phyloP scores from a whole-genome alignment of 1,140 invertebrate species.

The Homalodisca vitripennis region DNA sequence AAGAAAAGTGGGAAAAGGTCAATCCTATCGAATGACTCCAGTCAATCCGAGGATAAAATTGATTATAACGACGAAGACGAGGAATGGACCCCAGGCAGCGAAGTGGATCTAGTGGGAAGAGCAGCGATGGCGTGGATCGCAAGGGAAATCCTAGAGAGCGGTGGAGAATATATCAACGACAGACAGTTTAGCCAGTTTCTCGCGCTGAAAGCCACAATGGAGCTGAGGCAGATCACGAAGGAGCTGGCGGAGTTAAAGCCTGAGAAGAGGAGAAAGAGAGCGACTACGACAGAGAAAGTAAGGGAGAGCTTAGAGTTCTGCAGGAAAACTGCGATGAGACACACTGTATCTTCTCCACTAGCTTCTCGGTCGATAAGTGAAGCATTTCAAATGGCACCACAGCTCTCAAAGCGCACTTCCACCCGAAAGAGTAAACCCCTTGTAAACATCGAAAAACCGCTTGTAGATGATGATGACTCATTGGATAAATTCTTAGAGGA shows the following conservation, averaged over 20 bases:
- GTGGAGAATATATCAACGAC: neutral
- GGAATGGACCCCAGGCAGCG: neutral
- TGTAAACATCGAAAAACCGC: too few species aligned
- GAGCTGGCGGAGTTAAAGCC: constrained; percentile 1
- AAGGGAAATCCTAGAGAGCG: constrained; percentile 5
- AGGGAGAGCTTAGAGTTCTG: constrained; percentile 2
- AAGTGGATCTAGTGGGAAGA: neutral
- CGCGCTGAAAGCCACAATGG: neutral
- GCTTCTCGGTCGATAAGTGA: too few species aligned
- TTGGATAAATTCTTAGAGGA: too few species aligned
- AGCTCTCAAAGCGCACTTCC: too few species aligned
- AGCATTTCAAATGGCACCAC: too few species aligned
- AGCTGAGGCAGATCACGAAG: neutral
- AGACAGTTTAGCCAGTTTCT: constrained; percentile 18
- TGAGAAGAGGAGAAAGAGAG: neutral
- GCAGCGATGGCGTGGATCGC: constrained; percentile 17
- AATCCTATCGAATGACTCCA: neutral
- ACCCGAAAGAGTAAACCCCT: too few species aligned
- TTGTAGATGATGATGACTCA: too few species aligned
- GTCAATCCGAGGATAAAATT: neutral
- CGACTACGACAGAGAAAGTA: neutral
- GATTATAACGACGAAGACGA: neutral
- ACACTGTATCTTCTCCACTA: too few species aligned
- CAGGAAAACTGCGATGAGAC: too few species aligned
- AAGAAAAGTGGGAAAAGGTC: neutral